phyloP scores from a whole-genome alignment of 2,113 vertebrate species.

The Tetrao urogallus region DNA sequence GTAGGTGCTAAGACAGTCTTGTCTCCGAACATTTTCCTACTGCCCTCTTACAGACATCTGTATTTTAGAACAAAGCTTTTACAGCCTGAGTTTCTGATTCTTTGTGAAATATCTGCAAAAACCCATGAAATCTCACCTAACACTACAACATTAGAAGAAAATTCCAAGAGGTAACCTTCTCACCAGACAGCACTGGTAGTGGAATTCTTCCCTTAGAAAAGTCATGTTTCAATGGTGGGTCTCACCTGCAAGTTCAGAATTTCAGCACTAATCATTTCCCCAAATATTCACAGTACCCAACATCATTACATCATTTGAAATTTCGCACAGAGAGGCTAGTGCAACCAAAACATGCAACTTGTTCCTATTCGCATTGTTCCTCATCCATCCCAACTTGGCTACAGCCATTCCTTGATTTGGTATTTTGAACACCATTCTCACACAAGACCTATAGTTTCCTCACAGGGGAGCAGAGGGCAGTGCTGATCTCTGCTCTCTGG shows the following conservation, averaged over 20 bases:
- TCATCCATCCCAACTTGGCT: no score
- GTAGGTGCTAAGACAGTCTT: not conserved
- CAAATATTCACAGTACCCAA: not conserved
- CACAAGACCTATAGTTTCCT: no score
- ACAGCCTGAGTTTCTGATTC: not conserved
- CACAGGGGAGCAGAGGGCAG: no score
- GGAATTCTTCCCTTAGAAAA: not conserved
- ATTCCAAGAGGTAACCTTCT: not conserved
- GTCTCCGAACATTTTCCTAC: not conserved
- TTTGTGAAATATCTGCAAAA: not conserved
- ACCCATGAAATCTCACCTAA: not conserved
- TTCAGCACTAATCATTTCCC: not conserved
- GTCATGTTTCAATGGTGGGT: not conserved
- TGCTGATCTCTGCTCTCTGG: no score
- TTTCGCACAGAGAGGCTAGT: not conserved
- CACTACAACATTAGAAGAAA: not conserved
- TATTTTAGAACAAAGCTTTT: not conserved
- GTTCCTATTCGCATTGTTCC: no score
- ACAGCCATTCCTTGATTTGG: no score
- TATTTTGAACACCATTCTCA: no score
- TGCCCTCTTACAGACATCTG: not conserved
- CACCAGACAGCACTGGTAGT: not conserved
- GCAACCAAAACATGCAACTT: not conserved
- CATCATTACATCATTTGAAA: fast-evolving
- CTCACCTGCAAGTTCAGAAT: not conserved